A percentile compares a stretch with the other conserved stretches of the same genome.
Conservation (phyloP, 2,113 vertebrate species). For the Tamias sibiricus region DNA sequence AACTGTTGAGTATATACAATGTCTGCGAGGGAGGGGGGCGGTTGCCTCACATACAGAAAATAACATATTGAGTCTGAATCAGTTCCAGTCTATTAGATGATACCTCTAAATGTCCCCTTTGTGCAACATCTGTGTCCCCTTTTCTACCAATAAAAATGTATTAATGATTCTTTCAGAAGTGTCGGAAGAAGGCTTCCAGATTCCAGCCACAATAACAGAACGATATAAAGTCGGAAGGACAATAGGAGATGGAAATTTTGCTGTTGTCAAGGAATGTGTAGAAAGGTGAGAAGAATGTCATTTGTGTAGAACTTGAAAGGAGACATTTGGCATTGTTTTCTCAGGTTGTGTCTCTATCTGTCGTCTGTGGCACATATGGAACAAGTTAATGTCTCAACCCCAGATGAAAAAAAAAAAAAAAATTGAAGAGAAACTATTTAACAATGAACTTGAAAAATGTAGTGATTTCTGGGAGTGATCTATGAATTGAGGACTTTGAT, state of each 20-base stretch:
- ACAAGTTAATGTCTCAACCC: conserved; percentile 67
- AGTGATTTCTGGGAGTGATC: conserved; percentile 48
- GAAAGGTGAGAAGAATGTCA: conserved; percentile 90
- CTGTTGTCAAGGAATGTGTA: conserved; percentile 97
- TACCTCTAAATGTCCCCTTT: conserved; percentile 79
- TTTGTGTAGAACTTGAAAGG: conserved; percentile 70
- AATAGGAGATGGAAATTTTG: conserved; percentile 98
- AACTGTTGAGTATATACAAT: conserved; percentile 79
- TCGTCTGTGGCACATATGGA: conserved; percentile 51
- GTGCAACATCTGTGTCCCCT: conserved; percentile 85
- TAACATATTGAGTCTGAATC: conserved; percentile 79
- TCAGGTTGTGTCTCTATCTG: conserved; percentile 70
- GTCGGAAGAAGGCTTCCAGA: conserved; percentile 92
- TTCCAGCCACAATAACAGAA: conserved; percentile 95
- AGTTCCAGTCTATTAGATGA: conserved; percentile 76
- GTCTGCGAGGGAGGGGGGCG: conserved; percentile 34
- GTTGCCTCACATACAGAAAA: conserved; percentile 76
- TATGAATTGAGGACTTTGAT: conserved; percentile 71
- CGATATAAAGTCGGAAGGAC: conserved; percentile 97
- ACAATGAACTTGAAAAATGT: conserved; percentile 69
- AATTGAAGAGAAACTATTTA: conserved; percentile 56
- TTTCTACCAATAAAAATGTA: conserved; percentile 85
- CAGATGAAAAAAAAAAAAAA: conserved; percentile 21
- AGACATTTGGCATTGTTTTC: conserved; percentile 68
- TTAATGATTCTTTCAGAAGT: conserved; percentile 91